A percentile compares a stretch with the other conserved stretches of the same genome.
Evolutionary conservation across 2,113 vertebrate species (phyloP).

Genomic region (Caranx ignobilis): DNA sequence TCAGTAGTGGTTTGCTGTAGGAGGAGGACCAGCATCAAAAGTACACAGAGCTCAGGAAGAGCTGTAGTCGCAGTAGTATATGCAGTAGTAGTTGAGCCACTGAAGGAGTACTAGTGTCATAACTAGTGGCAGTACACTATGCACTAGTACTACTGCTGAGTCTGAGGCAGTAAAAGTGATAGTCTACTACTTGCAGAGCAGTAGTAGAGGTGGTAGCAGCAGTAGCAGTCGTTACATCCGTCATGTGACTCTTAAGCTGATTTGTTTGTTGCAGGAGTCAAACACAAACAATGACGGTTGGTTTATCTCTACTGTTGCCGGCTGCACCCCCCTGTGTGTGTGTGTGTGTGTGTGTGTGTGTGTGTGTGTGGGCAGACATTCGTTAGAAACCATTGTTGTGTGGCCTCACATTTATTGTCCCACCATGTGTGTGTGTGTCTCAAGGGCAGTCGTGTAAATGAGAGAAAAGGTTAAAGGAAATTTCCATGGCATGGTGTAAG

Average conservation of each 20-base stretch:
- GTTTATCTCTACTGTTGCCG: constrained; percentile 18
- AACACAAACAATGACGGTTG: constrained; percentile 30
- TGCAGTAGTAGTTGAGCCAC: neutral
- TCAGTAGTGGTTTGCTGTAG: too few relatives aligned
- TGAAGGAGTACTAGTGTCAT: neutral
- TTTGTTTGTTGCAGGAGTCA: constrained; percentile 15
- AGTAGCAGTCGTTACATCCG: neutral
- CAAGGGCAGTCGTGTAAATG: constrained; percentile 55
- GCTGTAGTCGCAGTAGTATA: neutral
- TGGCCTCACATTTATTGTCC: too few relatives aligned
- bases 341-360: constrained; percentile 18
- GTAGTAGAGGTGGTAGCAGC: neutral
- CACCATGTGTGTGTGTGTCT: constrained; percentile 8
- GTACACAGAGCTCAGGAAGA: too few relatives aligned
- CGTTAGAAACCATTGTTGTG: too few relatives aligned
- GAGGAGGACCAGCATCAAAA: too few relatives aligned
- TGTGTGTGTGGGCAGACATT: constrained; percentile 6
- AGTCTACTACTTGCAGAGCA: neutral
- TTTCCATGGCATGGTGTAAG: constrained; percentile 53
- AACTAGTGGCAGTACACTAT: neutral
- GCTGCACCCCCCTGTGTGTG: constrained; percentile 14
- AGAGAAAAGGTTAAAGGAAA: constrained; percentile 70
- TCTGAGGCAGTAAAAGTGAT: neutral
- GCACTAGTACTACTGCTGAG: neutral
- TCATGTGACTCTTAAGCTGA: constrained; percentile 35